Evolutionary conservation across 2,797 vertebrate genomes (phyloP).

Genomic region (Malacoctenus gilli): DNA sequence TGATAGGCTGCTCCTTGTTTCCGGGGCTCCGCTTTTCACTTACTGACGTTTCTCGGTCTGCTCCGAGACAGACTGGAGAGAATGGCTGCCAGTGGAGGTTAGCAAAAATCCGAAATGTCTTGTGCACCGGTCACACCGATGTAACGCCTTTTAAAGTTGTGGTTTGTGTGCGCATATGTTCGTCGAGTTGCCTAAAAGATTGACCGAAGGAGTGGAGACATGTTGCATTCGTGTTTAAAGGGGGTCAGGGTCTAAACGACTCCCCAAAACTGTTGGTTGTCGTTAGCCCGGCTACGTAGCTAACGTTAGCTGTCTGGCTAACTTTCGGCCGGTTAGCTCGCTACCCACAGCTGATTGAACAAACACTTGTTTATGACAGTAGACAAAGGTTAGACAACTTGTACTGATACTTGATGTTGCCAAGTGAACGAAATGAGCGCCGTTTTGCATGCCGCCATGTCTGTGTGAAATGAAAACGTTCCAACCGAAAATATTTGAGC

Average conservation of each 20-base stretch:
- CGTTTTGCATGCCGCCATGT: no score
- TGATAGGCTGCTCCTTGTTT: constrained; percentile 81
- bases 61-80: constrained; percentile 82
- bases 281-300: constrained; percentile 57
- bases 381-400: constrained; percentile 38
- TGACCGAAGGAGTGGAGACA: constrained; percentile 25
- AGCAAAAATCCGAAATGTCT: constrained; percentile 76
- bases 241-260: constrained; percentile 51
- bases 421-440: rapidly evolving
- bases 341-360: constrained; percentile 74
- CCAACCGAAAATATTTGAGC: neutral
- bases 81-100: constrained; percentile 90
- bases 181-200: neutral
- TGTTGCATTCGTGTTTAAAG: constrained; percentile 19
- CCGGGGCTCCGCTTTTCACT: constrained; percentile 80
- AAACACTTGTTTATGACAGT: constrained; percentile 74
- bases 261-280: constrained; percentile 64
- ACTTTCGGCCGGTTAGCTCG: constrained; percentile 75
- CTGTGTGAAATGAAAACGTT: neutral
- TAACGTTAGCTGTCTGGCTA: constrained; percentile 68
- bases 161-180: constrained; percentile 1
- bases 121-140: constrained; percentile 48
- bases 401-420: neutral
- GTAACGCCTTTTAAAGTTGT: constrained; percentile 49
- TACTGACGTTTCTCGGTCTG: no score